Evolutionary conservation across 2,888 invertebrate genomes (phyloP).

Genomic region (Oligia latruncula): DNA sequence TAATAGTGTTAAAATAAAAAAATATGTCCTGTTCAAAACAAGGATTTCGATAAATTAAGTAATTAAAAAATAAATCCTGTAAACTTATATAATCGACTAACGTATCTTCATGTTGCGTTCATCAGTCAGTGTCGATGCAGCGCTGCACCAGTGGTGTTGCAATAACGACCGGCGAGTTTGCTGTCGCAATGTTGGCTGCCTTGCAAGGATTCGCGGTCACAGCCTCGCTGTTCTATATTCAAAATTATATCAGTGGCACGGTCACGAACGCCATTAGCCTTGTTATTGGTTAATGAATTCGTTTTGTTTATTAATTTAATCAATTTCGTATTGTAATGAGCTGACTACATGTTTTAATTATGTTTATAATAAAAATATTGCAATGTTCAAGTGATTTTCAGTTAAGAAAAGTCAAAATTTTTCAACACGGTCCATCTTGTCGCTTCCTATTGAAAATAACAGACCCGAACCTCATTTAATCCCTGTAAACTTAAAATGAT

Average conservation of each 20-base stretch:
- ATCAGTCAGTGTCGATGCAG: conserved; percentile 50
- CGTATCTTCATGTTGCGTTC: conserved; percentile 44
- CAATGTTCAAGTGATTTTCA: neutral
- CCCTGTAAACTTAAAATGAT: neutral
- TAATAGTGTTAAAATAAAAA: conserved; percentile 2
- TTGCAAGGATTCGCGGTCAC: conserved; percentile 75
- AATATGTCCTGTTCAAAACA: neutral
- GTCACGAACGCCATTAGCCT: conserved; percentile 64
- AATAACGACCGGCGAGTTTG: conserved; percentile 67
- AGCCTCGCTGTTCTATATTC: conserved; percentile 65
- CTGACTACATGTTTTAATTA: neutral
- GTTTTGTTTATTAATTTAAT: neutral
- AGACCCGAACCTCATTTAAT: neutral
- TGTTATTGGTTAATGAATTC: conserved; percentile 30
- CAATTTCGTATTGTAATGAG: neutral
- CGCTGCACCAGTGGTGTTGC: conserved; percentile 54
- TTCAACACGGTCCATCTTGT: neutral
- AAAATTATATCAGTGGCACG: conserved; percentile 58
- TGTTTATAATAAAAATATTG: neutral
- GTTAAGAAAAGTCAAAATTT: no score
- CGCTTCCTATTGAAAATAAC: neutral
- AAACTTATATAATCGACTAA: conserved; percentile 37
- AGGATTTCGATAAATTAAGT: neutral
- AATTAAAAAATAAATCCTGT: neutral
- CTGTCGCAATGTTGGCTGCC: conserved; percentile 72